Evolutionary conservation across 1,140 invertebrate species (phyloP).

Genomic region (Drosophila sucinea): DNA sequence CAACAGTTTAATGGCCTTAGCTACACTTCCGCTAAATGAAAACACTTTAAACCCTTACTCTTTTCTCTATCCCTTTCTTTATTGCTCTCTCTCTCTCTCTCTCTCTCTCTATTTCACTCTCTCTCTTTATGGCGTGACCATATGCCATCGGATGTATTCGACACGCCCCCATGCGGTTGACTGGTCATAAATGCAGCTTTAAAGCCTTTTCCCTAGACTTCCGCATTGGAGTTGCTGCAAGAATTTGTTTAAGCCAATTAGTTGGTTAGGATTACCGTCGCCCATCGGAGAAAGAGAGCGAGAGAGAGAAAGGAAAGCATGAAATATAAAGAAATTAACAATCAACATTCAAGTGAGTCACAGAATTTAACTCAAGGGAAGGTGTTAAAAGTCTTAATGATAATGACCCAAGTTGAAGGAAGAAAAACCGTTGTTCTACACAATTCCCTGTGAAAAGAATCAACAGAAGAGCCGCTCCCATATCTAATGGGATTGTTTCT

Average conservation of each 20-base stretch:
- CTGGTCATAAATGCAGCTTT: slow-evolving; percentile 38
- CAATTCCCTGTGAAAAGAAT: too few species aligned
- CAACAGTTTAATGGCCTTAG: slow-evolving; percentile 44
- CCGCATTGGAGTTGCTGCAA: slow-evolving; percentile 41
- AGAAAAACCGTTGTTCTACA: too few species aligned
- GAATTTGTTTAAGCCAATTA: slow-evolving; percentile 55
- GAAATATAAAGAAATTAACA: not conserved
- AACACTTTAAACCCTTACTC: slow-evolving; percentile 37
- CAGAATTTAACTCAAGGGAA: too few species aligned
- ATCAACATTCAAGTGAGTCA: too few species aligned
- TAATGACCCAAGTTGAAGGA: too few species aligned
- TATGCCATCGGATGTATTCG: slow-evolving; percentile 45
- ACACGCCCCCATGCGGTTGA: slow-evolving; percentile 11
- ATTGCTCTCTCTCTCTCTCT: not conserved
- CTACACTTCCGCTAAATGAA: slow-evolving; percentile 31
- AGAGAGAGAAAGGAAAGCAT: slow-evolving; percentile 1
- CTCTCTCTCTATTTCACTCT: not conserved
- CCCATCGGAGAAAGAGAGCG: too few species aligned
- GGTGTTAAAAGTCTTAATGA: too few species aligned
- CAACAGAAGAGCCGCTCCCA: too few species aligned
- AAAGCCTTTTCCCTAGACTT: slow-evolving; percentile 40
- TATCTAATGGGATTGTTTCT: too few species aligned
- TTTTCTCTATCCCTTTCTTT: slow-evolving; percentile 4
- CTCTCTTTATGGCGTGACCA: slow-evolving; percentile 46
- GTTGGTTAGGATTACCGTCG: slow-evolving; percentile 5